Conservation (phyloP, 2,797 vertebrate species). For the Otolemur crassicaudatus region DNA sequence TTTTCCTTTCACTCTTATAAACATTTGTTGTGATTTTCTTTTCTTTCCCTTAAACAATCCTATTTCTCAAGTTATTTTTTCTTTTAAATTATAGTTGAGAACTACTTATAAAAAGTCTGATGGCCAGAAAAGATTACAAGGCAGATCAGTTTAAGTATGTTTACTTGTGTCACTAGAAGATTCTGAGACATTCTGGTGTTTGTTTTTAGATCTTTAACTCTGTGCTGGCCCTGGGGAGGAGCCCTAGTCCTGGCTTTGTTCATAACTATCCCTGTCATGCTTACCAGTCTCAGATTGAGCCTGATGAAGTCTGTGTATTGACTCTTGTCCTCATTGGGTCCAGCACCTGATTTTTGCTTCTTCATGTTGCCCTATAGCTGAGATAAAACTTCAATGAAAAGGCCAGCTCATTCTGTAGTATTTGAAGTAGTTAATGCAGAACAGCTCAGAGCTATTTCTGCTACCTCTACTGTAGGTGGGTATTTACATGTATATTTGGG, state of each 20-base stretch:
- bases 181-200: neutral
- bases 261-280: fast-evolving
- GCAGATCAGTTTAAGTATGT: neutral
- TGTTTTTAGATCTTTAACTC: constrained; percentile 2
- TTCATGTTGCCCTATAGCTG: neutral
- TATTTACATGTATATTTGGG: neutral
- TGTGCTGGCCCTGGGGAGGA: neutral
- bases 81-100: constrained; percentile 25
- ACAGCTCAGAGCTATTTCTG: neutral
- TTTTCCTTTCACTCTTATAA: neutral
- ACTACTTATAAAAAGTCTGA: neutral
- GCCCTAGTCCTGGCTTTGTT: neutral
- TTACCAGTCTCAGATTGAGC: neutral
- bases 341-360: neutral
- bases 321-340: neutral
- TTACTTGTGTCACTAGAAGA: neutral
- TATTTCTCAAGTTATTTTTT: constrained; percentile 49
- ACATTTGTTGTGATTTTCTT: constrained; percentile 8
- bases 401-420: neutral
- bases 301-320: neutral
- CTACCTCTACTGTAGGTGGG: neutral
- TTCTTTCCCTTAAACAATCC: neutral
- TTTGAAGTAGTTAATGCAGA: neutral
- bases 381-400: neutral
- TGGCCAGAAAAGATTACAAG: neutral